Percentiles rank a stretch among this genome's conserved stretches.
These are phyloP conservation scores for Pseudomyrmex flavicornis DNA, from an alignment of 1,140 invertebrate genomes.

Conservation along the genomic window DNA sequence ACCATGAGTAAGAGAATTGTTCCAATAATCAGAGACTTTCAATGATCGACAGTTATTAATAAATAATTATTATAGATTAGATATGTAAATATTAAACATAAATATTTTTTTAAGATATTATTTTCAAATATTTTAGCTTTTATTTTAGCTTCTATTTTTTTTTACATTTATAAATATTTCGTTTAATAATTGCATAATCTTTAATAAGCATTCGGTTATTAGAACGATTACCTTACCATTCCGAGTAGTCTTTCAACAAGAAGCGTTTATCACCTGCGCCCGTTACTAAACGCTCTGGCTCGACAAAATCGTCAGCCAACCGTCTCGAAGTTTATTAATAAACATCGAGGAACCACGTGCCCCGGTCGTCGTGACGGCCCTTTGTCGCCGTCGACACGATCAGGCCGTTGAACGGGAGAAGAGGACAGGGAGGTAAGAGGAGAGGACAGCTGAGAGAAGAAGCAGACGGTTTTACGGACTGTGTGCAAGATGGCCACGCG, in stretches of 20 bases:
- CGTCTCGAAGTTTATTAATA: conserved; percentile 82
- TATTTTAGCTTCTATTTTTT: no score
- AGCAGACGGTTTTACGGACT: conserved; percentile 70
- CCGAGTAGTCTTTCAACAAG: conserved; percentile 40
- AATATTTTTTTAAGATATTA: no score
- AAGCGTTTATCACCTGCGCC: conserved; percentile 64
- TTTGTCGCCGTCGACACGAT: conserved; percentile 80
- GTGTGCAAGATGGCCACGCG: conserved; percentile 59
- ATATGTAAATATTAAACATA: no score
- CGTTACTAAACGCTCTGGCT: conserved; percentile 75
- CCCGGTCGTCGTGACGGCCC: conserved; percentile 76
- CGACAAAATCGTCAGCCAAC: conserved; percentile 77
- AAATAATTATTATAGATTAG: no score
- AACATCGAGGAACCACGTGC: conserved; percentile 81
- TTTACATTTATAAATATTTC: no score
- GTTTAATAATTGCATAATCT: no score
- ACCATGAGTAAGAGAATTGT: no score
- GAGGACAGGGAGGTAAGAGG: conserved; percentile 66
- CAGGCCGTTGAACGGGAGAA: conserved; percentile 65
- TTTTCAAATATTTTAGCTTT: no score
- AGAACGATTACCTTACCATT: neutral
- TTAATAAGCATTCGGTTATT: no score
- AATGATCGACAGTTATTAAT: no score
- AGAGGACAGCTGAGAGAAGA: conserved; percentile 69
- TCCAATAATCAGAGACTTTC: no score